Conservation (phyloP, 2,113 vertebrate species). For the Gnathonemus echidnorhynchus region DNA sequence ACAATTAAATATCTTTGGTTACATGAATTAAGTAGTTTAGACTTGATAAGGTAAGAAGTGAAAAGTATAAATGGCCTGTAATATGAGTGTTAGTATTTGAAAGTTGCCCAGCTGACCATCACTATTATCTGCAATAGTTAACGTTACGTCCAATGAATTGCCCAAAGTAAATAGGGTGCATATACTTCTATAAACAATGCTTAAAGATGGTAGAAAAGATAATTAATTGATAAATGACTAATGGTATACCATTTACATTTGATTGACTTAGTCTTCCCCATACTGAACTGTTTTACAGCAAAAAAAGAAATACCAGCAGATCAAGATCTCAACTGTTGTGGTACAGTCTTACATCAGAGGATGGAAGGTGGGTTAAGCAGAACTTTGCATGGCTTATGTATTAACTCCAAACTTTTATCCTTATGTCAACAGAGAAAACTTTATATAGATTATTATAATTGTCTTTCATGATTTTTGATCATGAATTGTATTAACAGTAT, state of each 20-base stretch:
- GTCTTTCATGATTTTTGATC: background rate
- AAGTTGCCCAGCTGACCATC: background rate
- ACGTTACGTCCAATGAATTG: background rate
- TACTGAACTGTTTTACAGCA: slow-evolving; percentile 62
- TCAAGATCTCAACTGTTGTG: slow-evolving; percentile 74
- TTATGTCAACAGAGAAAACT: background rate
- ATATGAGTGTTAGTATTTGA: background rate
- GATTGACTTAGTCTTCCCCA: background rate
- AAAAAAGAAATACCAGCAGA: slow-evolving; percentile 82
- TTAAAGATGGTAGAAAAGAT: background rate
- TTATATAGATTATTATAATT: background rate
- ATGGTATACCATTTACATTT: background rate
- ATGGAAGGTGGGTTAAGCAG: slow-evolving; percentile 79
- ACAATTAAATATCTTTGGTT: background rate
- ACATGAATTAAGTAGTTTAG: background rate
- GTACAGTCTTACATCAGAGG: slow-evolving; percentile 90
- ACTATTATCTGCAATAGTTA: background rate
- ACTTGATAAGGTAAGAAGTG: background rate
- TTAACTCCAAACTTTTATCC: background rate
- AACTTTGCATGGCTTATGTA: background rate
- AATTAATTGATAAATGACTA: background rate
- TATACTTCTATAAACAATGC: background rate
- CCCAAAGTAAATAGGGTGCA: background rate
- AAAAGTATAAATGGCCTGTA: background rate
- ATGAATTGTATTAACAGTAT: background rate